Evolutionary conservation across 2,888 invertebrate species (phyloP), one percentile per base, ranked within the genome.

Genomic region (Folsomia candida): DNA sequence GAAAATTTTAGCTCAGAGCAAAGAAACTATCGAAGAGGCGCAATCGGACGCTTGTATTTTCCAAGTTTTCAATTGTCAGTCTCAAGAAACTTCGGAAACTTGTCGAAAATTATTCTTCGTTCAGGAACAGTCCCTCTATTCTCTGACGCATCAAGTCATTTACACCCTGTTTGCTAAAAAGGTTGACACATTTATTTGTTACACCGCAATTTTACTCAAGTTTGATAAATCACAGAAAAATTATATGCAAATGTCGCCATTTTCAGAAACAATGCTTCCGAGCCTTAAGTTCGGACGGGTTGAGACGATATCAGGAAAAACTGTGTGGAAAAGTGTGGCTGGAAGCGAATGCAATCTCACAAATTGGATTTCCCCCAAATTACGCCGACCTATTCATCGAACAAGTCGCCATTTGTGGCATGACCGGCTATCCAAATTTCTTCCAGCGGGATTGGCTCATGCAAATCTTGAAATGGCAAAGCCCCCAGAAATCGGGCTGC

Each of bases 351-450:
- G 63, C 64, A 4, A 77, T 78, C 29, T 68, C 59, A n/a, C 28
- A 64, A 4, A 61, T 69, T 3, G 69, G 69, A n/a, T 78, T 71
- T 64, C 78, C 78, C 47, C 20, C 62, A 9, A 57, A 60, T 25
- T 74, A 67, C n/a, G 69, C 74, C 1, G 78, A 78, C 57, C 69
- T 78, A 20, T 73, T 78, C 57, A 47, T 69, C 9, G 78, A 78
- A 58, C 78, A 78, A 86, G 86, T 86, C 69, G 80, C 83, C 28
- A 77, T 86, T 2, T 86, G 86, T 75, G 85, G 85, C 0, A 82
- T 84, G 78, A 84, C 85, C 79, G 86, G 86, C 18, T 85, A 82
- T 74, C 72, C 81, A 0, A 85, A 86, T 71, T 85, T 86, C 78
- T 75, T 83, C 1, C 78, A 80, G 22, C 69, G 76, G 3, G 81